phyloP scores from a whole-genome alignment of 2,113 vertebrate species.

The Plecturocebus donacophilus region DNA sequence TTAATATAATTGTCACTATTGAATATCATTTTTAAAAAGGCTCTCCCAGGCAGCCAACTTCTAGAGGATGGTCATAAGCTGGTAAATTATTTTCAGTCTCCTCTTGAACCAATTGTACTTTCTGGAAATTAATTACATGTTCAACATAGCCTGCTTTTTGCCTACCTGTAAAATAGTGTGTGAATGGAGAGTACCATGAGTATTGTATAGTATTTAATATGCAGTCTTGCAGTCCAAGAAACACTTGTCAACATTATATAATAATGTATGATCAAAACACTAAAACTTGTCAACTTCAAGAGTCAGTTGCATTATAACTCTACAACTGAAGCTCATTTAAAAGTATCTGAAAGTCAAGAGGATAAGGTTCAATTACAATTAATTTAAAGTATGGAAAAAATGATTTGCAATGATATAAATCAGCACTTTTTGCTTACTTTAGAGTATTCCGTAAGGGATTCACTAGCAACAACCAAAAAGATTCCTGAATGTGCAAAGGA shows the following conservation, averaged over 20 bases:
- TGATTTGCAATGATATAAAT: constrained; percentile 84
- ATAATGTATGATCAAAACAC: constrained; percentile 85
- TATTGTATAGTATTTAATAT: constrained; percentile 70
- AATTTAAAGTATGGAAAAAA: constrained; percentile 84
- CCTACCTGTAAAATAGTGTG: constrained; percentile 62
- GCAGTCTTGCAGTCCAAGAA: constrained; percentile 76
- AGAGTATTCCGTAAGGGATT: constrained; percentile 79
- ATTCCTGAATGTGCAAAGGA: constrained; percentile 74
- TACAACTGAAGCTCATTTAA: constrained; percentile 86
- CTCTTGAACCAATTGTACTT: constrained; percentile 66
- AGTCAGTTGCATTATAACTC: constrained; percentile 82
- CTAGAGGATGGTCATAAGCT: constrained; percentile 35
- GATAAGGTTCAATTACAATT: constrained; percentile 88
- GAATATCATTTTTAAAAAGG: neutral
- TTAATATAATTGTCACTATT: neutral
- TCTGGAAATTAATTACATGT: constrained; percentile 74
- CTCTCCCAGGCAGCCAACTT: constrained; percentile 48
- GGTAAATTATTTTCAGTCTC: constrained; percentile 70
- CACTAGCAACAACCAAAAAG: constrained; percentile 69
- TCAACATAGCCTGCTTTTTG: constrained; percentile 63
- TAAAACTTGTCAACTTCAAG: constrained; percentile 83
- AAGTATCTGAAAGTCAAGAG: constrained; percentile 88
- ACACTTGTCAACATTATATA: constrained; percentile 78
- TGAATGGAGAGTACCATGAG: constrained; percentile 64
- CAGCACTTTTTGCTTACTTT: constrained; percentile 82